Evolutionary conservation across 2,888 invertebrate species (phyloP).

Genomic region (Tupiocoris notatus): DNA sequence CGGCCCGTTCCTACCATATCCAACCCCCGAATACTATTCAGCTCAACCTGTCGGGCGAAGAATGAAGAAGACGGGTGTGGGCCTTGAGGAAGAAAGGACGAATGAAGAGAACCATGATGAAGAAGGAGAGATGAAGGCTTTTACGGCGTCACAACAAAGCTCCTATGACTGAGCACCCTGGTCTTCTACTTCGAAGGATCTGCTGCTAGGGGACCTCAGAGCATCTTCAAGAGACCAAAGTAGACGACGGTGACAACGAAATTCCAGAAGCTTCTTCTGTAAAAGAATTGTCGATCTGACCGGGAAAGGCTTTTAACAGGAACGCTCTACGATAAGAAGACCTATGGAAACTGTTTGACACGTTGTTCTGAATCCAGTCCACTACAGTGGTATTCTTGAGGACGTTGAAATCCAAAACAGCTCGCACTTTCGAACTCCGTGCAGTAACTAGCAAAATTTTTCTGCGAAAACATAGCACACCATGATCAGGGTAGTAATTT

Average conservation of each 20-base stretch:
- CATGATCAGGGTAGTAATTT: too few relatives aligned
- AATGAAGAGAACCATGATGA: not conserved
- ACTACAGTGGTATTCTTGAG: not conserved
- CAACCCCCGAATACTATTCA: not conserved
- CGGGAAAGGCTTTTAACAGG: not conserved
- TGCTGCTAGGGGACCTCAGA: slow-evolving; percentile 5
- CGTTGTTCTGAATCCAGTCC: not conserved
- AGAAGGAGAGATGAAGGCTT: slow-evolving; percentile 28
- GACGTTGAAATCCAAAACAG: not conserved
- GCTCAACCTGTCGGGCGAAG: not conserved
- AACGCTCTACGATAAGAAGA: not conserved
- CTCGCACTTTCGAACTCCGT: not conserved
- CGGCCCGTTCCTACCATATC: not conserved
- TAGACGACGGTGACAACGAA: slow-evolving; percentile 27
- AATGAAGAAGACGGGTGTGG: not conserved
- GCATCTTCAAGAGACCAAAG: slow-evolving; percentile 15
- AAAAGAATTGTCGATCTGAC: not conserved
- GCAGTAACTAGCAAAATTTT: not conserved
- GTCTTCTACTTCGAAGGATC: slow-evolving; percentile 8
- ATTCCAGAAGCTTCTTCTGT: slow-evolving; percentile 13
- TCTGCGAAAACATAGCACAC: too few relatives aligned
- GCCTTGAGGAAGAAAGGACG: not conserved
- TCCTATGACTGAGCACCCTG: slow-evolving; percentile 36
- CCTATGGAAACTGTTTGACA: not conserved
- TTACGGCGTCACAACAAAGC: slow-evolving; percentile 39